phyloP scores from a whole-genome alignment of 2,113 vertebrate species.

The Rattus norvegicus region DNA sequence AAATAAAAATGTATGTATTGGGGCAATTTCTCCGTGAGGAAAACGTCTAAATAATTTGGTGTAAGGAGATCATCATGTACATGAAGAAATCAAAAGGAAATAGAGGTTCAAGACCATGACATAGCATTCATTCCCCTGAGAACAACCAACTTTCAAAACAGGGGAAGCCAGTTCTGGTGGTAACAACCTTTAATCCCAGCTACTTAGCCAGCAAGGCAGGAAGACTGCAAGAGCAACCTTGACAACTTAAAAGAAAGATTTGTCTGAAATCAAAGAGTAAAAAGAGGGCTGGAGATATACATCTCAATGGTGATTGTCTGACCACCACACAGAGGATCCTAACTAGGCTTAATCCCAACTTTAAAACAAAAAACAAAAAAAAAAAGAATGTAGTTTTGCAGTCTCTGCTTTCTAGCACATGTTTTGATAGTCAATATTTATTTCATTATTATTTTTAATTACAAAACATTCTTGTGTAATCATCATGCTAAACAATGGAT shows the following conservation, averaged over 20 bases:
- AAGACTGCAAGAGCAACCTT: neutral
- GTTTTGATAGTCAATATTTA: neutral
- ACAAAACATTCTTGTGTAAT: conserved; percentile 32
- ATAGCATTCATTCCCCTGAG: neutral
- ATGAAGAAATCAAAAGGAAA: neutral
- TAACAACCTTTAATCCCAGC: neutral
- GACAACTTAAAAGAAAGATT: neutral
- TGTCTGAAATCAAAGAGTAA: neutral
- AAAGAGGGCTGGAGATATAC: neutral
- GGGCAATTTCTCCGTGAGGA: neutral
- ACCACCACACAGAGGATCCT: neutral
- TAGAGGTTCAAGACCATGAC: neutral
- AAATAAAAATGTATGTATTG: conserved; percentile 65
- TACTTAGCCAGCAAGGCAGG: neutral
- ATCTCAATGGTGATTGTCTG: neutral
- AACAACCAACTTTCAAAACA: neutral
- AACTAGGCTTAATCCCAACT: neutral
- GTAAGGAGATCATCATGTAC: neutral
- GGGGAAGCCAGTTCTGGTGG: neutral
- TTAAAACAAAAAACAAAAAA: neutral
- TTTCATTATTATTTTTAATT: conserved; percentile 21
- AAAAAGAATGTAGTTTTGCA: neutral
- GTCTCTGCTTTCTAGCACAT: neutral
- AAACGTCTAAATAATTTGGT: conserved; percentile 6
- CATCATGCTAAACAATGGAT: neutral